These are phyloP conservation scores for Muscidifurax raptorellus DNA, from an alignment of 1,140 invertebrate species.

Conservation along the genomic window DNA sequence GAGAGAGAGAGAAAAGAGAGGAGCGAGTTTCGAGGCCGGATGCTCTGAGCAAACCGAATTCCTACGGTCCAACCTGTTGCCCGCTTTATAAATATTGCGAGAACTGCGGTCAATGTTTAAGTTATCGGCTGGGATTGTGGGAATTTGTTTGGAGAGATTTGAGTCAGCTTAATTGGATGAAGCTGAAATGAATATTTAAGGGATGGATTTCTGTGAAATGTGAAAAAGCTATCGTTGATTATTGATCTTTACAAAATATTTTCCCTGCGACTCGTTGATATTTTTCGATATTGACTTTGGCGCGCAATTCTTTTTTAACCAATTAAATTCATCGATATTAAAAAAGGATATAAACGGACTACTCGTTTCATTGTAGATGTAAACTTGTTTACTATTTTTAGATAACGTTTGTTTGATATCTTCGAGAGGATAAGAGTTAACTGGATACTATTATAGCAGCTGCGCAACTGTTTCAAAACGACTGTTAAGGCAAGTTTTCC, in stretches of 20 bases:
- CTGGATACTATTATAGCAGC: not conserved
- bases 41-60: slow-evolving; percentile 18
- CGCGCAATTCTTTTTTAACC: too few species aligned
- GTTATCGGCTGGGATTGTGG: not conserved
- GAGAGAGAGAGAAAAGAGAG: not conserved
- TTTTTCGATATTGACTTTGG: too few species aligned
- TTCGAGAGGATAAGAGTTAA: not conserved
- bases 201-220: not conserved
- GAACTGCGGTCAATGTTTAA: slow-evolving; percentile 11
- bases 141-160: not conserved
- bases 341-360: too few species aligned
- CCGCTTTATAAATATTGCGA: slow-evolving; percentile 29
- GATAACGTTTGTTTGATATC: not conserved
- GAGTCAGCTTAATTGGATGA: not conserved
- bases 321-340: too few species aligned
- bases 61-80: slow-evolving; percentile 39
- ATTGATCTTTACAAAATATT: too few species aligned
- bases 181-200: not conserved
- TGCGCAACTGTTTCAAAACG: not conserved
- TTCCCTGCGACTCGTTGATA: too few species aligned
- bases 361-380: not conserved
- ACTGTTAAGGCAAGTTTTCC: not conserved
- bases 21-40: not conserved
- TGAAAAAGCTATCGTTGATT: too few species aligned
- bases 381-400: not conserved